Conservation (phyloP, 2,888 invertebrate species). For the Lochmaea capreae region DNA sequence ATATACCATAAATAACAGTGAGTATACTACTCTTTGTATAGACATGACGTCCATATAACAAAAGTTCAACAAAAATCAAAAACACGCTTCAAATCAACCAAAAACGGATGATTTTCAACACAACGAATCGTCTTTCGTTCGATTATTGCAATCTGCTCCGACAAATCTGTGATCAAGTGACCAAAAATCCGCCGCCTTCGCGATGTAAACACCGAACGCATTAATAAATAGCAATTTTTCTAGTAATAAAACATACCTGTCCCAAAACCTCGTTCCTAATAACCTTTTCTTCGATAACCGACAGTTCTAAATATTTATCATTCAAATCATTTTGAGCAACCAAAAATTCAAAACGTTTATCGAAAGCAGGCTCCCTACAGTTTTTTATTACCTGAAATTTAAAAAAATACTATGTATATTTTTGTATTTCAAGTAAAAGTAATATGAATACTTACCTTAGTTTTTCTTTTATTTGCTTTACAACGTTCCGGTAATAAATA, state of each 20-base stretch:
- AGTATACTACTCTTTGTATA: too few relatives aligned
- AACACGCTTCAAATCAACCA: too few relatives aligned
- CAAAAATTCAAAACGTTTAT: constrained; percentile 90
- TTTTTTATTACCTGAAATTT: constrained; percentile 77
- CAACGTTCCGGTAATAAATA: constrained; percentile 85
- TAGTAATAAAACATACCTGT: constrained; percentile 68
- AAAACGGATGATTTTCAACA: too few relatives aligned
- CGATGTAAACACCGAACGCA: too few relatives aligned
- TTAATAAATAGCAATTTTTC: too few relatives aligned
- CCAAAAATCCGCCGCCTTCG: too few relatives aligned
- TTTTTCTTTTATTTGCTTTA: constrained; percentile 88
- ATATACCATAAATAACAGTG: too few relatives aligned
- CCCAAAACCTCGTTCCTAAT: constrained; percentile 85
- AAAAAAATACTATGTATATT: background rate
- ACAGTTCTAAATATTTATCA: constrained; percentile 81
- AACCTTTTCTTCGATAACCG: constrained; percentile 87
- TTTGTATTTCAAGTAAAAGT: background rate
- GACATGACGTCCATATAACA: too few relatives aligned
- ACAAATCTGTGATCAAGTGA: too few relatives aligned
- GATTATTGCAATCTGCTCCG: too few relatives aligned
- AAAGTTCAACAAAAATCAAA: too few relatives aligned
- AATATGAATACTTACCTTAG: constrained; percentile 69
- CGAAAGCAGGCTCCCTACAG: constrained; percentile 88
- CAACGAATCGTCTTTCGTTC: too few relatives aligned
- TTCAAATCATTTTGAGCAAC: constrained; percentile 84